Percentiles rank a stretch among this genome's conserved stretches.
Evolutionary conservation across 2,888 invertebrate species (phyloP).

Genomic region (Agrochola circellaris): DNA sequence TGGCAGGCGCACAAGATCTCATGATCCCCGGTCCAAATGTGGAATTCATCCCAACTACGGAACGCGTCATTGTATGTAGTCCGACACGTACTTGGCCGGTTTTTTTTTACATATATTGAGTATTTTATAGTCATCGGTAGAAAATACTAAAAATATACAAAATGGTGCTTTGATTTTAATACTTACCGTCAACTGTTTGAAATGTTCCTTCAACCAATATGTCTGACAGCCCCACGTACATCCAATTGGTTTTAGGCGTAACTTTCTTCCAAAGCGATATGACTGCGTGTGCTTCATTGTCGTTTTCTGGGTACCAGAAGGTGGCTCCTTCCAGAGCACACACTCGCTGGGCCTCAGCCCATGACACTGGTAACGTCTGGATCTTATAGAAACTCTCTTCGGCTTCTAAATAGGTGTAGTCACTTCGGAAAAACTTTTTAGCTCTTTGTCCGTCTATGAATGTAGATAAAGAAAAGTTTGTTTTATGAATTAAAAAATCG

Average conservation of each 20-base stretch:
- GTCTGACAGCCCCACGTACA: conserved; percentile 77
- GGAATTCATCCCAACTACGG: too few relatives aligned
- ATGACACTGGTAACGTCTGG: conserved; percentile 76
- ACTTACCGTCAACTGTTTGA: conserved; percentile 74
- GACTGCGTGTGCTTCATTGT: conserved; percentile 73
- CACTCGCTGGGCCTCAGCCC: conserved; percentile 76
- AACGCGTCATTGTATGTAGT: too few relatives aligned
- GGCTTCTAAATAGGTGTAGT: conserved; percentile 77
- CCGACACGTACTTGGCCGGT: too few relatives aligned
- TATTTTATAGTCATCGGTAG: background rate
- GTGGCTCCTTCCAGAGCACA: conserved; percentile 79
- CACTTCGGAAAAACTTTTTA: conserved; percentile 79
- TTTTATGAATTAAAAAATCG: background rate
- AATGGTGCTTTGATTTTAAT: background rate
- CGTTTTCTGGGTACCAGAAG: conserved; percentile 79
- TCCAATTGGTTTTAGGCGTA: conserved; percentile 58
- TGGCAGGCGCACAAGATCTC: too few relatives aligned
- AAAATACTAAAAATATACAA: background rate
- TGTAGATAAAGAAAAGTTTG: background rate
- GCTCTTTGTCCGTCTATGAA: conserved; percentile 75
- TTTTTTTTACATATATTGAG: too few relatives aligned
- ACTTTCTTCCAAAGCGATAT: conserved; percentile 70
- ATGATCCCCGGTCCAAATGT: too few relatives aligned
- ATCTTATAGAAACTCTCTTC: conserved; percentile 81
- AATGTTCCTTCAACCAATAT: conserved; percentile 76